Evolutionary conservation across 1,140 invertebrate species (phyloP).

Genomic region (Halesus radiatus): DNA sequence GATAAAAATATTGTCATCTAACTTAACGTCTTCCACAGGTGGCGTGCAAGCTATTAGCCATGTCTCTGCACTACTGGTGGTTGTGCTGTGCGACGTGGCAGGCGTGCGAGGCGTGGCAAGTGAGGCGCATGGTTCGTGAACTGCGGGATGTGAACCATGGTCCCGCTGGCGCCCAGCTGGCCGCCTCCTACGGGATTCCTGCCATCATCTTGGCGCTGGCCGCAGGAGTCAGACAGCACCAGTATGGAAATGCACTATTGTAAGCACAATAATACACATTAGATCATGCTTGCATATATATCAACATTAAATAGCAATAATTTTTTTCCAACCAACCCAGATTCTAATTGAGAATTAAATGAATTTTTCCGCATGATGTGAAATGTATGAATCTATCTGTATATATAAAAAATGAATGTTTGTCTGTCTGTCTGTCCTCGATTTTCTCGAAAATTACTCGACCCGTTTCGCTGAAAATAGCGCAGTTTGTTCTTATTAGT

Average conservation of each 20-base stretch:
- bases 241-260: constrained; percentile 95
- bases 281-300: no score
- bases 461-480: no score
- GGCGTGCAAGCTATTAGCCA: constrained; percentile 91
- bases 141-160: constrained; percentile 97
- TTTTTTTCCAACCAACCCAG: no score
- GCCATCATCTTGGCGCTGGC: constrained; percentile 92
- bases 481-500: no score
- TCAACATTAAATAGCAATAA: no score
- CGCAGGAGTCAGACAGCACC: constrained; percentile 93
- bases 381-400: no score
- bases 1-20: no score
- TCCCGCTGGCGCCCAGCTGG: constrained; percentile 93
- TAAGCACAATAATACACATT: constrained; percentile 71
- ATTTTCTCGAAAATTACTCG: no score
- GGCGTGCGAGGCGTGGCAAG: constrained; percentile 90
- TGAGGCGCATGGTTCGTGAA: constrained; percentile 95
- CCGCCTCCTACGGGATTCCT: constrained; percentile 95
- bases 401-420: no score
- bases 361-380: no score
- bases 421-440: no score
- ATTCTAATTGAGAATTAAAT: no score
- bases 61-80: constrained; percentile 94
- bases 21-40: constrained; percentile 69
- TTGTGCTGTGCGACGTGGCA: constrained; percentile 91